Evolutionary conservation across 2,113 vertebrate species (phyloP).

Genomic region (Conger conger): DNA sequence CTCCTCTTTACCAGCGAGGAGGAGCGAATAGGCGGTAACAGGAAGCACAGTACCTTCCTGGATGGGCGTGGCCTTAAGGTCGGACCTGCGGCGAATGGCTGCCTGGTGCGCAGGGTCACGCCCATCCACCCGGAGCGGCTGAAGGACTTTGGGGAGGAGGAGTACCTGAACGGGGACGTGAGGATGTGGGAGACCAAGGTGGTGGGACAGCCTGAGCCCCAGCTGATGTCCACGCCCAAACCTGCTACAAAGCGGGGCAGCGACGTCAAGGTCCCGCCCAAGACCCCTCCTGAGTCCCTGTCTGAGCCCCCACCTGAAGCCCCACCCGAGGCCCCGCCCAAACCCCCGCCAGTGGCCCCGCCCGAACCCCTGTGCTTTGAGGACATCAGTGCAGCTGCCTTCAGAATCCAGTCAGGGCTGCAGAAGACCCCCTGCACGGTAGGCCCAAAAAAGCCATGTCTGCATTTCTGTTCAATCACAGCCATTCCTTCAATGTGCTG

Average conservation of each 20-base stretch:
- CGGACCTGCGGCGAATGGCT: conserved; percentile 60
- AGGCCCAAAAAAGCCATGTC: conserved; percentile 25
- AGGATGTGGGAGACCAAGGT: conserved; percentile 72
- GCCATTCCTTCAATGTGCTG: no score
- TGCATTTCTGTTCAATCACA: no score
- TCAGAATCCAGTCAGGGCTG: conserved; percentile 78
- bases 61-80: conserved; percentile 54
- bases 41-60: conserved; percentile 37
- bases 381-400: conserved; percentile 85
- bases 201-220: conserved; percentile 57
- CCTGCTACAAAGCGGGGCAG: conserved; percentile 44
- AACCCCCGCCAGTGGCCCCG: conserved; percentile 50
- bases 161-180: conserved; percentile 76
- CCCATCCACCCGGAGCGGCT: conserved; percentile 82
- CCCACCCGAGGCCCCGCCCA: conserved; percentile 47
- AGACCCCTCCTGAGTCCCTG: no score
- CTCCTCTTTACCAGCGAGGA: conserved; percentile 61
- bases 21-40: conserved; percentile 59
- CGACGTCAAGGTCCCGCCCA: conserved; percentile 49
- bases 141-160: conserved; percentile 87
- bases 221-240: conserved; percentile 66
- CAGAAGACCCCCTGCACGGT: conserved; percentile 89
- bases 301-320: background rate
- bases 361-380: conserved; percentile 76
- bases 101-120: conserved; percentile 52